Percentiles rank a stretch among this genome's conserved stretches.
These are phyloP conservation scores for Leptura quadrifasciata DNA, from an alignment of 2,888 invertebrate species.

Conservation along the genomic window DNA sequence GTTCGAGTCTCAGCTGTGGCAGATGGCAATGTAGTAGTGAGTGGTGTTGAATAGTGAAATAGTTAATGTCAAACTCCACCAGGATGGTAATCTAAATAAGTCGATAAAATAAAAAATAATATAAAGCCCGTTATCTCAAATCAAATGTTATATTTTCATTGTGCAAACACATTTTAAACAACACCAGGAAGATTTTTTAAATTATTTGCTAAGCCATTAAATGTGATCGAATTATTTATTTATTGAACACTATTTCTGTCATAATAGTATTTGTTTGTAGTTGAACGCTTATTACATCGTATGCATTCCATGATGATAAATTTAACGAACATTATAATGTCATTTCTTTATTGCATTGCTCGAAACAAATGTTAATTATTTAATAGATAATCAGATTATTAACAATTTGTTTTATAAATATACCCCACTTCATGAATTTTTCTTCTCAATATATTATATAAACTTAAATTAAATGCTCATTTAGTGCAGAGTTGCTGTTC, in stretches of 20 bases:
- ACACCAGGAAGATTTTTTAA: background rate
- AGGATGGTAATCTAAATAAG: no score
- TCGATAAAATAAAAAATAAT: no score
- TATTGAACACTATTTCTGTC: background rate
- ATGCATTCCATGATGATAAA: conserved; percentile 6
- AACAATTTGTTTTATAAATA: conserved; percentile 14
- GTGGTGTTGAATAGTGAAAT: no score
- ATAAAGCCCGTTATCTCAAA: no score
- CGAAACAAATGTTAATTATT: background rate
- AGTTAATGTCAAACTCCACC: no score
- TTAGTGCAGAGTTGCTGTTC: background rate
- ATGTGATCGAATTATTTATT: background rate
- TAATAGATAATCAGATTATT: conserved; percentile 4
- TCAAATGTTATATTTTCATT: no score
- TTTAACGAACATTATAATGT: background rate
- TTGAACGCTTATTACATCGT: background rate
- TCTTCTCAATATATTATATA: background rate
- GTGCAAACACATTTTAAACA: no score
- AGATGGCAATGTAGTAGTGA: no score
- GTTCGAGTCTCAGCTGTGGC: no score
- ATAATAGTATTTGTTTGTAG: background rate
- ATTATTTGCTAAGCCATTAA: background rate
- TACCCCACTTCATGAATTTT: background rate
- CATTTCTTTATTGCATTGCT: background rate
- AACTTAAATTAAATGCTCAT: background rate